Conservation (phyloP, 2,888 invertebrate species). For the Drosophila quinaria region DNA sequence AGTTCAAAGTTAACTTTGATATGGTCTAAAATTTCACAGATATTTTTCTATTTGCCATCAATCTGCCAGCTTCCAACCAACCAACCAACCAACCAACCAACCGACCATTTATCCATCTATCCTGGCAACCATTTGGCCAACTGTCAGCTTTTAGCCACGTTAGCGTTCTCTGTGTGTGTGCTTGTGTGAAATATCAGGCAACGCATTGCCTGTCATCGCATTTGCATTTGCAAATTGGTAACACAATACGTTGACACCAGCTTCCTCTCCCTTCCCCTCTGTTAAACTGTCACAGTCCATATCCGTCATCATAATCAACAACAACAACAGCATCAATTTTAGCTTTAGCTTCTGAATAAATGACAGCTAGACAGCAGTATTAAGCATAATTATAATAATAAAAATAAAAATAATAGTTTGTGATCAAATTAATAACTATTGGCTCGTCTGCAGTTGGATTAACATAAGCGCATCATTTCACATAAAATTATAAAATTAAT, state of each 20-base stretch:
- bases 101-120: neutral
- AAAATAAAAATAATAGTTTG: constrained; percentile 18
- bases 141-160: constrained; percentile 15
- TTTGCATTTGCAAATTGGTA: constrained; percentile 74
- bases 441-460: constrained; percentile 17
- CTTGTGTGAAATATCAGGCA: constrained; percentile 5
- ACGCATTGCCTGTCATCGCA: constrained; percentile 38
- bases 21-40: constrained; percentile 26
- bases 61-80: neutral
- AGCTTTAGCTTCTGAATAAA: constrained; percentile 16
- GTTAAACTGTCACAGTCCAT: neutral
- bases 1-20: constrained; percentile 43
- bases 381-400: constrained; percentile 31
- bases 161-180: constrained; percentile 6
- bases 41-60: neutral
- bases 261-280: neutral
- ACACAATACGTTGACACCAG: constrained; percentile 48
- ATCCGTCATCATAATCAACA: neutral
- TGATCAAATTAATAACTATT: constrained; percentile 34
- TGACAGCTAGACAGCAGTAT: constrained; percentile 21
- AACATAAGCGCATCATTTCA: constrained; percentile 25
- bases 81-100: neutral
- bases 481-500: constrained; percentile 25
- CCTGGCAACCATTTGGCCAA: constrained; percentile 13
- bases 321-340: constrained; percentile 1